Evolutionary conservation across 1,140 invertebrate species (phyloP).

Genomic region (Tetraneura akinire): DNA sequence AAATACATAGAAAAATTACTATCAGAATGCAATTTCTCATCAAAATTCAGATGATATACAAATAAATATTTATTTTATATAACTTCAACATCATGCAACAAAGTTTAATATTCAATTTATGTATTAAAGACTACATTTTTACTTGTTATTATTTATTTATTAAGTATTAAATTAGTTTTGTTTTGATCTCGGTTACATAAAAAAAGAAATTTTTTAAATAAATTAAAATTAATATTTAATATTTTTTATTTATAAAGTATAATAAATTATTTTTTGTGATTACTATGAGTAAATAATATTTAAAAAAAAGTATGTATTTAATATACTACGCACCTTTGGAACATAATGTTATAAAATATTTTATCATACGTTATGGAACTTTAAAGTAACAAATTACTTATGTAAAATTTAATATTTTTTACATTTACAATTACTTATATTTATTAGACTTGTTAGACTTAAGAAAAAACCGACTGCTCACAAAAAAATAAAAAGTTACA

Average conservation of each 20-base stretch:
- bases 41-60: neutral
- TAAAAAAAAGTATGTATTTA: neutral
- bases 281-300: neutral
- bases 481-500: neutral
- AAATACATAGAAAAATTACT: neutral
- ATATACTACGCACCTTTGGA: neutral
- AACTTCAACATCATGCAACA: neutral
- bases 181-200: neutral
- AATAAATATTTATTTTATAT: neutral
- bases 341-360: neutral
- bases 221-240: neutral
- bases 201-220: too few relatives aligned
- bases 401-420: too few relatives aligned
- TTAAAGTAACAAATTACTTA: neutral
- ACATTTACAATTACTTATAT: neutral
- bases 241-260: neutral
- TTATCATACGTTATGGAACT: neutral
- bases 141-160: neutral
- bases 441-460: neutral
- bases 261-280: neutral
- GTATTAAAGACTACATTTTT: neutral
- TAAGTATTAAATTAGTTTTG: neutral
- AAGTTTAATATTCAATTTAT: neutral
- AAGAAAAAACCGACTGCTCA: neutral
- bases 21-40: neutral